These are phyloP conservation scores for Cochlearius cochlearius DNA, from an alignment of 2,113 vertebrate species.

Conservation along the genomic window DNA sequence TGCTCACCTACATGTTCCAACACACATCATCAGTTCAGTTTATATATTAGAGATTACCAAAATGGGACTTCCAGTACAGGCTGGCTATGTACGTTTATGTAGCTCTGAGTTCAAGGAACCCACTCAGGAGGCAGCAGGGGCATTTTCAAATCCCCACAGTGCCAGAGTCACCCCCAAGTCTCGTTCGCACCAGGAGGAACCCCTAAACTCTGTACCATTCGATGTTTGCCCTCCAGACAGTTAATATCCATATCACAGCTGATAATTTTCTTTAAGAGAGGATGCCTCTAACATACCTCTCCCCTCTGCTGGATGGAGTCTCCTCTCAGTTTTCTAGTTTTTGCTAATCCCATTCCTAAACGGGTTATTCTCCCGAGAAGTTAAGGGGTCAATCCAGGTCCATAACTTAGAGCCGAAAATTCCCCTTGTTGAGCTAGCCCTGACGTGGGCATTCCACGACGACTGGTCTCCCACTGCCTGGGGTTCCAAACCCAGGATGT, in stretches of 20 bases:
- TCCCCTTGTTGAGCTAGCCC: background rate
- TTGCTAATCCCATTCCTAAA: background rate
- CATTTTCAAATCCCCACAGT: background rate
- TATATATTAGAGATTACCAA: background rate
- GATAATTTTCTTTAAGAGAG: background rate
- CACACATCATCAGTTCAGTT: background rate
- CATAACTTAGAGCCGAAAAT: background rate
- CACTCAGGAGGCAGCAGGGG: background rate
- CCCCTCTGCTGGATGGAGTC: background rate
- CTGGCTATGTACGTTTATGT: fast-evolving
- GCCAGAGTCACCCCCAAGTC: background rate
- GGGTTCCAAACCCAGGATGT: background rate
- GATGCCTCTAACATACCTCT: background rate
- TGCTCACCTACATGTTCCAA: background rate
- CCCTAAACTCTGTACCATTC: background rate
- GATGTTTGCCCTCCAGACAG: background rate
- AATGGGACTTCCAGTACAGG: background rate
- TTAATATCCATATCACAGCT: too few relatives aligned
- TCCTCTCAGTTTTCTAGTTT: background rate
- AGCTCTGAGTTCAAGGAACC: background rate
- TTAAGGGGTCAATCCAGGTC: background rate
- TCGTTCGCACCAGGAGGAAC: background rate
- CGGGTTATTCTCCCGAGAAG: background rate
- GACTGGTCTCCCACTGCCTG: background rate
- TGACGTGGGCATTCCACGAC: background rate